Conservation (phyloP, 1,140 invertebrate species). For the Zaprionus camerounensis region DNA sequence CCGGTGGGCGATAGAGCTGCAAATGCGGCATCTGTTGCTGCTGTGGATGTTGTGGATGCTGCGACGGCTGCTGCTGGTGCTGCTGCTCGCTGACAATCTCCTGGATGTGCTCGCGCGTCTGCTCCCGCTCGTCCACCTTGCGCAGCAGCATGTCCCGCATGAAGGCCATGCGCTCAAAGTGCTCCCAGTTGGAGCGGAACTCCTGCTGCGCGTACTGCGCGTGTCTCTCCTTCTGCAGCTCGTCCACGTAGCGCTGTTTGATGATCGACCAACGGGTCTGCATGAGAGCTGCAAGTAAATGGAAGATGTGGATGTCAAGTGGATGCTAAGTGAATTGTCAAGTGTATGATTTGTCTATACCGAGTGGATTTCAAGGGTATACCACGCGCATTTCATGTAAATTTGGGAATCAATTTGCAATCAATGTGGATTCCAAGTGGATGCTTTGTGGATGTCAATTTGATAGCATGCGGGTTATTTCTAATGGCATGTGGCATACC, state of each 20-base stretch:
- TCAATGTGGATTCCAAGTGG: not conserved
- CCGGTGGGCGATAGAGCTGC: slow-evolving; percentile 46
- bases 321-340: not conserved
- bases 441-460: not conserved
- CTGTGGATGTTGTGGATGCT: slow-evolving; percentile 49
- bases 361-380: no score
- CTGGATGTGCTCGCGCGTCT: slow-evolving; percentile 79
- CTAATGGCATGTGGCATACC: not conserved
- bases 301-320: not conserved
- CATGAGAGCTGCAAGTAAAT: slow-evolving; percentile 57
- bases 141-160: slow-evolving; percentile 75
- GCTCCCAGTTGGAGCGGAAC: slow-evolving; percentile 79
- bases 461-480: no score
- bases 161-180: slow-evolving; percentile 81
- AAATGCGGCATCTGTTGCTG: slow-evolving; percentile 46
- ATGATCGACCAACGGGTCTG: slow-evolving; percentile 82
- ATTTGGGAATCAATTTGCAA: not conserved
- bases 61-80: slow-evolving; percentile 65
- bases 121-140: slow-evolving; percentile 78
- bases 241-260: slow-evolving; percentile 79
- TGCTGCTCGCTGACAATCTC: slow-evolving; percentile 80
- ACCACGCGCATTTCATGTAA: not conserved
- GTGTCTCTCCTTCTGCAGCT: slow-evolving; percentile 78
- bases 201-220: slow-evolving; percentile 65
- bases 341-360: no score